Evolutionary conservation across 2,113 vertebrate species (phyloP).

Genomic region (Nannospalax galili): DNA sequence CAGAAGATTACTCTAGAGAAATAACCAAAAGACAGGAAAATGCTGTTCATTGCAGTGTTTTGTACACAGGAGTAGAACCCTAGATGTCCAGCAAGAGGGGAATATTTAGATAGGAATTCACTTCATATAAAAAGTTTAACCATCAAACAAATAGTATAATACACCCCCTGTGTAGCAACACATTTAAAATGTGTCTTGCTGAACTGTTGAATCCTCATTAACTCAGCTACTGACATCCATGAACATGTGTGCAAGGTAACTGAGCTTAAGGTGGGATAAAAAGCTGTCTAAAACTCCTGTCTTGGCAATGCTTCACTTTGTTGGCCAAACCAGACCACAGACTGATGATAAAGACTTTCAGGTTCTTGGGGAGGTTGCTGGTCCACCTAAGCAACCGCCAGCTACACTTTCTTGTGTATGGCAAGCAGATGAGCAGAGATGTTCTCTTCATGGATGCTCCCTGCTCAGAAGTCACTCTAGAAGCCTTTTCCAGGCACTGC

Average conservation of each 20-base stretch:
- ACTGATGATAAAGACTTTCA: constrained; percentile 38
- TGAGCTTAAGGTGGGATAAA: background rate
- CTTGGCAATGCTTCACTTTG: constrained; percentile 50
- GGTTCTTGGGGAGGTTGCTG: constrained; percentile 22
- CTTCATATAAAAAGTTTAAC: constrained; percentile 11
- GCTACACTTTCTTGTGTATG: constrained; percentile 35
- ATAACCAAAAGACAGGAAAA: constrained; percentile 38
- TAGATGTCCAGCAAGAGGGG: background rate
- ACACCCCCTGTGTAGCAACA: background rate
- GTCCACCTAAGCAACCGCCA: constrained; percentile 44
- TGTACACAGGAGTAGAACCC: background rate
- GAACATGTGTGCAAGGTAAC: background rate
- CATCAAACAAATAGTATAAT: background rate
- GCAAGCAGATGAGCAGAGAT: constrained; percentile 59
- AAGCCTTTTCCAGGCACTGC: constrained; percentile 55
- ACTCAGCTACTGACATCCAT: background rate
- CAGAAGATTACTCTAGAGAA: background rate
- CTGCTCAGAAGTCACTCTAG: constrained; percentile 47
- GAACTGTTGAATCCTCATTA: background rate
- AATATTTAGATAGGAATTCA: constrained; percentile 23
- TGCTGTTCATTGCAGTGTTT: constrained; percentile 26
- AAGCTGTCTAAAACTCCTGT: constrained; percentile 12
- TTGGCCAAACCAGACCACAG: background rate
- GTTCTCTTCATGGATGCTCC: constrained; percentile 42
- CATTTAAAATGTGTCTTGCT: background rate